Base-by-base conservation (phyloP, 2,888 invertebrate species). In the Nysson spinosus region DNA sequence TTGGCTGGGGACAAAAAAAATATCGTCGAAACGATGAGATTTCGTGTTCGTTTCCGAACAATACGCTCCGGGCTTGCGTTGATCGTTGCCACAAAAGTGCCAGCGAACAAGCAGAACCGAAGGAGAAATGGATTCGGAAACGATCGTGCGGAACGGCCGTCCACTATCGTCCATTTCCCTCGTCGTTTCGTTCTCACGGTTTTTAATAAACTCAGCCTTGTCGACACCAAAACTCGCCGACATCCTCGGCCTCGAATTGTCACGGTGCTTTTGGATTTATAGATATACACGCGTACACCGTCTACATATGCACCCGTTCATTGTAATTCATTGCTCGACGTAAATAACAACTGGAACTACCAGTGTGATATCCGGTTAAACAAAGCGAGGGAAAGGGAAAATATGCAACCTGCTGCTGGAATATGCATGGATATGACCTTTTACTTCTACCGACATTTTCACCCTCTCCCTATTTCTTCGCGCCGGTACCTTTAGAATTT, bases 301-400 rank as follows among this genome's bases (percentile, higher is more conserved):
- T n/a, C n/a, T n/a, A n/a, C 66, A 56, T 55, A 56, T 40, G 39
- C 37, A 14, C 22, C 19, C 60, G 62, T 77, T 76, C 80, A 80
- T 80, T 80, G 79, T 74, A 79, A 79, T 79, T 79, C 79, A 78
- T 75, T 65, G 76, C 68, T 37, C 62, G 62, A 62, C 64, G 80
- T 79, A 75, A 79, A 79, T 76, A 76, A 79, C 72, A 75, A 76
- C 69, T 68, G 68, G 66, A 46, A 40, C 66, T 54, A 62, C 52
- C 49, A n/a, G n/a, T 62, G 67, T 69, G 70, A 75, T 73, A 77
- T 75, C 78, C 75, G 69, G 66, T 58, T 68, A 58, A 67, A 77
- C 72, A 74, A 73, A 69, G 75, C 55, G 65, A 61, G n/a, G n/a
- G 66, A 58, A 56, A 58, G 55, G 69, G 66, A 63, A 74, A 75